Conservation (phyloP, 1,140 invertebrate genomes). For the Neelides sp. region DNA sequence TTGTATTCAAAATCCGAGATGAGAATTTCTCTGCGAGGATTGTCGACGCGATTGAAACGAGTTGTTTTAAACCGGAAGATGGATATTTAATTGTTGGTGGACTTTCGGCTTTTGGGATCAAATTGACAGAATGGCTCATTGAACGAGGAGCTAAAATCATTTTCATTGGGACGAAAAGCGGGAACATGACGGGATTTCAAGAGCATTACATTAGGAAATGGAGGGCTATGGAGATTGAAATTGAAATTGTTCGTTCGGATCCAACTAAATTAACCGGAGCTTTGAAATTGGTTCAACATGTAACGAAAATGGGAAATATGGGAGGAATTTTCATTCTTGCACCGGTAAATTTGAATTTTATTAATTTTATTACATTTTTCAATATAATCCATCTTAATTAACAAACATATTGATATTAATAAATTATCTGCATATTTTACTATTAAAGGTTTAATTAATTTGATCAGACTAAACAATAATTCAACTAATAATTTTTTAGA, state of each 20-base stretch:
- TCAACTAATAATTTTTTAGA: too few relatives aligned
- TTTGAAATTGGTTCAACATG: slow-evolving; percentile 43
- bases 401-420: too few relatives aligned
- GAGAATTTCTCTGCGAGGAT: slow-evolving; percentile 32
- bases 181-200: slow-evolving; percentile 34
- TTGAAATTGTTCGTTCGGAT: slow-evolving; percentile 40
- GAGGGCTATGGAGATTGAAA: slow-evolving; percentile 29
- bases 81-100: slow-evolving; percentile 77
- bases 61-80: slow-evolving; percentile 75
- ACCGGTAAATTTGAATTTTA: too few relatives aligned
- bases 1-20: slow-evolving; percentile 38
- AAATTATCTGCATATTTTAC: too few relatives aligned
- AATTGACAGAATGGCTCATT: slow-evolving; percentile 81
- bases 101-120: slow-evolving; percentile 87
- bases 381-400: too few relatives aligned
- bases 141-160: slow-evolving; percentile 62
- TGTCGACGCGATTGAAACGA: slow-evolving; percentile 63
- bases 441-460: too few relatives aligned
- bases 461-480: too few relatives aligned
- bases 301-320: slow-evolving; percentile 47
- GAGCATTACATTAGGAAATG: slow-evolving; percentile 5
- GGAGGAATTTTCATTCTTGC: slow-evolving; percentile 67
- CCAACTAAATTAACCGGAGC: slow-evolving; percentile 36
- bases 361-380: too few relatives aligned
- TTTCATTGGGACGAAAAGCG: slow-evolving; percentile 45